Evolutionary conservation across 2,113 vertebrate species (phyloP).

Genomic region (Silurus glanis): DNA sequence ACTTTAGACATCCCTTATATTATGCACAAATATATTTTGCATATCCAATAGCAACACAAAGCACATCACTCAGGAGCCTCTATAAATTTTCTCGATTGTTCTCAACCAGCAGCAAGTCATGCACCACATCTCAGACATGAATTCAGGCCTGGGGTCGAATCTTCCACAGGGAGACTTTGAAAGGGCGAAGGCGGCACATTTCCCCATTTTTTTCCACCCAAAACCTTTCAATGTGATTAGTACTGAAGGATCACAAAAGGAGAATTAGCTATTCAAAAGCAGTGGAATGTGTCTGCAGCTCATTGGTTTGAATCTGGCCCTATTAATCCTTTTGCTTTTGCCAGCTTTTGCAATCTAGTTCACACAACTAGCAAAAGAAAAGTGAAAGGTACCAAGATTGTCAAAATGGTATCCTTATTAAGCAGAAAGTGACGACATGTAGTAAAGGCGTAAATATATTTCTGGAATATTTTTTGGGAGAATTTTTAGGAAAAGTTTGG

Average conservation of each 20-base stretch:
- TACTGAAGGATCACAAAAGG: conserved; percentile 22
- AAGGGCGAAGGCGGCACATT: background rate
- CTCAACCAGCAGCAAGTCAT: background rate
- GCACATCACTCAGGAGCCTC: background rate
- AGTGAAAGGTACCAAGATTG: background rate
- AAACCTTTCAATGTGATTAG: conserved; percentile 15
- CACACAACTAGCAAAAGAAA: background rate
- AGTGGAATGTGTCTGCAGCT: background rate
- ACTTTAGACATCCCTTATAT: background rate
- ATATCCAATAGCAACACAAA: conserved; percentile 36
- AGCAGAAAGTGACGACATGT: background rate
- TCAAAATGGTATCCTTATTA: background rate
- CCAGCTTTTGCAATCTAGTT: background rate
- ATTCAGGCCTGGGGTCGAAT: conserved; percentile 2
- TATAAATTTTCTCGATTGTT: background rate
- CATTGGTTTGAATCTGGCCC: background rate
- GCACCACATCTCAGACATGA: background rate
- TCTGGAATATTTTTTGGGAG: too few species aligned
- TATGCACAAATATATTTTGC: background rate
- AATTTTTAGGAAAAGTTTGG: too few species aligned
- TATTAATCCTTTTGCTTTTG: background rate
- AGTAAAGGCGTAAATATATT: background rate
- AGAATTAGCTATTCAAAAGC: conserved; percentile 23
- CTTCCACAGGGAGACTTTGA: conserved; percentile 23
- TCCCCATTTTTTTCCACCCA: conserved; percentile 13